Percentiles rank a stretch among this genome's conserved stretches.
phyloP scores from a whole-genome alignment of 1,140 invertebrate species.

The Caenorhabditis latens region DNA sequence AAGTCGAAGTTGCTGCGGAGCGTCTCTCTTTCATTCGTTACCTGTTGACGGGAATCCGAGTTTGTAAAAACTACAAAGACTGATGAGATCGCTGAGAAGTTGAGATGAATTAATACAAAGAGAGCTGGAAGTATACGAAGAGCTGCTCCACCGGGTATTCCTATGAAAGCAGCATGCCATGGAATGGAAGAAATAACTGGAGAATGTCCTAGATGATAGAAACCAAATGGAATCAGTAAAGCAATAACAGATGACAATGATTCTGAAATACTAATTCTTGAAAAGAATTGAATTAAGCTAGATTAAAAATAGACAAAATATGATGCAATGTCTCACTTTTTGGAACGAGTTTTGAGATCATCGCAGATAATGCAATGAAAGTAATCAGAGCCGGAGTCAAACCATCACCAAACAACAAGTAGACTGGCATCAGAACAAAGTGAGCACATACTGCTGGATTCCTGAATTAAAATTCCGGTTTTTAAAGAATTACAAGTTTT shows the following conservation, averaged over 20 bases:
- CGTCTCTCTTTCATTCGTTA: not conserved
- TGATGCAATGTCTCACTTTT: not conserved
- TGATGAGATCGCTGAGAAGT: conserved; percentile 26
- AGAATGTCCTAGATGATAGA: conserved; percentile 61
- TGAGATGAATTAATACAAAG: conserved; percentile 60
- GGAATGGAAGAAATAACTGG: conserved; percentile 65
- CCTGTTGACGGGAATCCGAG: not conserved
- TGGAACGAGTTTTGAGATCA: not conserved
- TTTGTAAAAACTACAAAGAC: not conserved
- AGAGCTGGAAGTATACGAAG: conserved; percentile 53
- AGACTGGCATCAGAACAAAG: not conserved
- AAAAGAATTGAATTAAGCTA: too few relatives aligned
- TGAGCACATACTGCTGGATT: conserved; percentile 9
- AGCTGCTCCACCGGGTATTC: conserved; percentile 63
- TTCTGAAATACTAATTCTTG: conserved; percentile 25
- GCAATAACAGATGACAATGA: conserved; percentile 24
- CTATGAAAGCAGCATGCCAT: conserved; percentile 66
- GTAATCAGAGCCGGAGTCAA: conserved; percentile 20
- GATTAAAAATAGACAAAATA: too few relatives aligned
- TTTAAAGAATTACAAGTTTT: not conserved
- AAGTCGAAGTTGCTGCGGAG: not conserved
- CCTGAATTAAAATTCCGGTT: not conserved
- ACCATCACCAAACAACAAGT: conserved; percentile 44
- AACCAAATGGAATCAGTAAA: conserved; percentile 60
- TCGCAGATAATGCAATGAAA: conserved; percentile 15